Conservation (phyloP, 53 echinoderm and acorn worm genomes). For the Pentamera pediparva region DNA sequence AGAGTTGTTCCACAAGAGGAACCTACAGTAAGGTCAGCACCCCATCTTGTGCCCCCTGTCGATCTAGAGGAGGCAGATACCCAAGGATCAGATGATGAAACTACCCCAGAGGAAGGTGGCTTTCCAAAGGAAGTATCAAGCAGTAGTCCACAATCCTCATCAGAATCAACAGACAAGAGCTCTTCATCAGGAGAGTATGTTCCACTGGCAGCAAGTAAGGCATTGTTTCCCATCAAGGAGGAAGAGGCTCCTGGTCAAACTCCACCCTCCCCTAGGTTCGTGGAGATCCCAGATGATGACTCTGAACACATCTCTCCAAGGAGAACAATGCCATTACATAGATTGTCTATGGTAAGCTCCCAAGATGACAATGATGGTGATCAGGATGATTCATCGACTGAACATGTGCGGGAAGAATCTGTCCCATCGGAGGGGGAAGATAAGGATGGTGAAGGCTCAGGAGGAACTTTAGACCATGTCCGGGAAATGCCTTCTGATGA, state of each 20-base stretch:
- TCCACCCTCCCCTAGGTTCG: not conserved
- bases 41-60: not conserved
- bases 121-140: not conserved
- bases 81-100: not conserved
- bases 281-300: not conserved
- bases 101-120: not conserved
- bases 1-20: slow-evolving; percentile 17
- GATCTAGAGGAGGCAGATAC: not conserved
- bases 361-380: not conserved
- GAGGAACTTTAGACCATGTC: too few relatives aligned
- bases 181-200: slow-evolving; percentile 20
- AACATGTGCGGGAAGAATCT: too few relatives aligned
- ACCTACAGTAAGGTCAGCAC: not conserved
- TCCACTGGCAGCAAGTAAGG: not conserved
- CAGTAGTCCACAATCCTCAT: not conserved
- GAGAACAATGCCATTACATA: not conserved
- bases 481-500: not conserved
- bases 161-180: slow-evolving; percentile 4
- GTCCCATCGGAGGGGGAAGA: too few relatives aligned
- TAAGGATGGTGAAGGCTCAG: too few relatives aligned
- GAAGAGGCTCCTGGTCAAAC: not conserved
- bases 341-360: not conserved
- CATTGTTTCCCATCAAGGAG: not conserved
- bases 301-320: not conserved
- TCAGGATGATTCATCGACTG: too few relatives aligned